Conservation (phyloP, 2,888 invertebrate genomes). For the Lomographa bimaculata region DNA sequence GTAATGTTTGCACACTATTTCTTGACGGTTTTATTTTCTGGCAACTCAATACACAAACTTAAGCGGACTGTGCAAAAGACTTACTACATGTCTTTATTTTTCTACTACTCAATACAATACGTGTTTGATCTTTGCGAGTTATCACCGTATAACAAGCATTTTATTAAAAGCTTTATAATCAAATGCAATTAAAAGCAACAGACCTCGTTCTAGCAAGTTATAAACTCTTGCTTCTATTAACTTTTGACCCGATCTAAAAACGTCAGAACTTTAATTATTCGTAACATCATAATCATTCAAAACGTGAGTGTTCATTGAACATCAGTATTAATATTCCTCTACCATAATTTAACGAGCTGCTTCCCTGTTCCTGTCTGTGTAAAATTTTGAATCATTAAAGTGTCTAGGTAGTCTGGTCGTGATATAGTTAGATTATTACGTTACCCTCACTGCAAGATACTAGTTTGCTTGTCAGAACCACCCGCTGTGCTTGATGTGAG, state of each 20-base stretch:
- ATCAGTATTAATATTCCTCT: slow-evolving; percentile 55
- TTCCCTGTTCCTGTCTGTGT: slow-evolving; percentile 32
- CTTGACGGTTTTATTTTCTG: too few species aligned
- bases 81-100: too few species aligned
- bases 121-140: too few species aligned
- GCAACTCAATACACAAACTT: too few species aligned
- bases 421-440: slow-evolving; percentile 73
- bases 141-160: too few species aligned
- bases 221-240: slow-evolving; percentile 33
- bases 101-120: too few species aligned
- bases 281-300: slow-evolving; percentile 77
- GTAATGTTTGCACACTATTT: too few species aligned
- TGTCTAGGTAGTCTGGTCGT: slow-evolving; percentile 63
- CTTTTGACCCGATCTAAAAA: slow-evolving; percentile 60
- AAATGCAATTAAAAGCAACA: slow-evolving; percentile 13
- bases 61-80: too few species aligned
- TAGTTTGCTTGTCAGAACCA: slow-evolving; percentile 74
- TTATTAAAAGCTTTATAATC: too few species aligned
- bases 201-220: slow-evolving; percentile 9
- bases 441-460: slow-evolving; percentile 71
- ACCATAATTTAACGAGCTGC: slow-evolving; percentile 51
- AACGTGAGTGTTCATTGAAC: slow-evolving; percentile 75
- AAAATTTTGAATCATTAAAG: slow-evolving; percentile 35
- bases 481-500: slow-evolving; percentile 80
- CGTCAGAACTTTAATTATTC: slow-evolving; percentile 76